Conservation (phyloP, 1,140 invertebrate species). For the Tetragonula clypearis region DNA sequence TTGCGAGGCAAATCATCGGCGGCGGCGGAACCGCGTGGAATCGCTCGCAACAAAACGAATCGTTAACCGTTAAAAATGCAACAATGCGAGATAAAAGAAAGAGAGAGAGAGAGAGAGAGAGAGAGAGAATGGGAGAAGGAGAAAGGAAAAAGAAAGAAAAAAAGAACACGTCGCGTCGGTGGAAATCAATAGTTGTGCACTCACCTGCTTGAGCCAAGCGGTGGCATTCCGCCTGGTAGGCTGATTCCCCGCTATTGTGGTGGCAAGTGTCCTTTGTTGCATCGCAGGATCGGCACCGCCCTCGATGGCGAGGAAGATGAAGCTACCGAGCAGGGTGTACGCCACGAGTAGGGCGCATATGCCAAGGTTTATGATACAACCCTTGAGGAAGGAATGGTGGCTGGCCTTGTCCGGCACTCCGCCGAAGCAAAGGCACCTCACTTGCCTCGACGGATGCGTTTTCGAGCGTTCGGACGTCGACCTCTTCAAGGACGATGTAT, state of each 20-base stretch:
- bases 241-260: constrained; percentile 82
- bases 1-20: too few species aligned
- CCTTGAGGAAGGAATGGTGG: constrained; percentile 85
- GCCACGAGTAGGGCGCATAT: constrained; percentile 93
- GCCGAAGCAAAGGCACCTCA: constrained; percentile 86
- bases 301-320: constrained; percentile 96
- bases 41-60: neutral
- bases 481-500: constrained; percentile 81
- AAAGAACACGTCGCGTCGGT: neutral
- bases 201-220: constrained; percentile 78
- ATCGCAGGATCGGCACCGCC: constrained; percentile 84
- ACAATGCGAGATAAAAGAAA: neutral
- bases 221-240: constrained; percentile 79
- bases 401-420: constrained; percentile 84
- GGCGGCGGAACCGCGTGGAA: too few species aligned
- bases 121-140: too few species aligned
- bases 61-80: neutral
- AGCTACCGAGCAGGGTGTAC: constrained; percentile 95
- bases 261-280: constrained; percentile 86
- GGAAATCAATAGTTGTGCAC: constrained; percentile 1
- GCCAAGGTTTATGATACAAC: constrained; percentile 92
- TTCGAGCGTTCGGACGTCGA: constrained; percentile 58
- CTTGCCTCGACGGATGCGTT: constrained; percentile 70
- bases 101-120: too few species aligned
- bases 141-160: neutral